Evolutionary conservation across 2,888 invertebrate genomes (phyloP).

Genomic region (Euclidia mi): DNA sequence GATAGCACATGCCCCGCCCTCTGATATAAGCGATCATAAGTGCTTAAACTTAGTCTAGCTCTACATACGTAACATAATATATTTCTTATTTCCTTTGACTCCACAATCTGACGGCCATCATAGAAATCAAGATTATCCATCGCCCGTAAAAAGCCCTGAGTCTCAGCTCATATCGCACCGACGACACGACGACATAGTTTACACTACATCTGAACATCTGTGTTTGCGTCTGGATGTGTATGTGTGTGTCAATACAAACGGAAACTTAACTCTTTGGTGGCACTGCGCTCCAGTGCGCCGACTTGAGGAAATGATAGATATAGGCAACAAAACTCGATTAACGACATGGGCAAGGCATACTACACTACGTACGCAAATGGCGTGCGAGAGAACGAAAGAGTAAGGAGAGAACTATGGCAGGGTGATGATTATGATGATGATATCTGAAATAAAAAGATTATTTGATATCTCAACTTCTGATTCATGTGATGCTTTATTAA

Average conservation of each 20-base stretch:
- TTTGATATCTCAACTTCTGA: too few species aligned
- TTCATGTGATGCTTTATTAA: too few species aligned
- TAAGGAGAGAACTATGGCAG: too few species aligned
- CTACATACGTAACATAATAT: too few species aligned
- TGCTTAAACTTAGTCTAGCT: too few species aligned
- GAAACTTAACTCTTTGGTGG: slow-evolving; percentile 64
- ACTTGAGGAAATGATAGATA: slow-evolving; percentile 63
- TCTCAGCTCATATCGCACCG: slow-evolving; percentile 27
- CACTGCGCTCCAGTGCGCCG: slow-evolving; percentile 51
- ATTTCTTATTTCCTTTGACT: background rate
- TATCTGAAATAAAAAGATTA: too few species aligned
- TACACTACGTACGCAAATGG: slow-evolving; percentile 15
- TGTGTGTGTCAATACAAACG: slow-evolving; percentile 61
- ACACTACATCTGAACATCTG: slow-evolving; percentile 1
- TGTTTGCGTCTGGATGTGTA: slow-evolving; percentile 15
- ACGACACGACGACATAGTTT: background rate
- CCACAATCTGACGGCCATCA: background rate
- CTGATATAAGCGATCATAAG: too few species aligned
- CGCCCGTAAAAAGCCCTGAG: slow-evolving; percentile 31
- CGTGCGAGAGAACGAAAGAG: too few species aligned
- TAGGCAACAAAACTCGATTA: slow-evolving; percentile 39
- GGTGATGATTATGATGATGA: too few species aligned
- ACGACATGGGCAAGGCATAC: slow-evolving; percentile 17
- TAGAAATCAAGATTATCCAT: slow-evolving; percentile 26
- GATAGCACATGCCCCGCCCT: too few species aligned